Conservation (phyloP, 2,113 vertebrate genomes). For the Lucifuga dentata region DNA sequence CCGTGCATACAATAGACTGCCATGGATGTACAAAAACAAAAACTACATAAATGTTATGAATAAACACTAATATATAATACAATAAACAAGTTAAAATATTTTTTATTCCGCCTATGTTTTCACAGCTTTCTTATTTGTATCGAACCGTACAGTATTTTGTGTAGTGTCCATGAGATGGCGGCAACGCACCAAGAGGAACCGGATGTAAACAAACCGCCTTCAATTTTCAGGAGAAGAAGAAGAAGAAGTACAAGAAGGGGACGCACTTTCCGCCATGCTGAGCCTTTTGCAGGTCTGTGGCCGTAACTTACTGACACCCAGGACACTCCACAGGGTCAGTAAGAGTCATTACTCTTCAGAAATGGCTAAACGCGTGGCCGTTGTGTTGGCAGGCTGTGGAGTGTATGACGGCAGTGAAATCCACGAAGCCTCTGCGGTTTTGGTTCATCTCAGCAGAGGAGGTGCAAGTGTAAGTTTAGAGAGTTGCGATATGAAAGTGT, state of each 20-base stretch:
- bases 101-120: too few species aligned
- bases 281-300: conserved; percentile 37
- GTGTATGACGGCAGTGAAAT: conserved; percentile 84
- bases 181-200: neutral
- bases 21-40: too few species aligned
- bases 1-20: too few species aligned
- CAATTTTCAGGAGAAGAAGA: neutral
- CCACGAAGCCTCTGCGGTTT: conserved; percentile 80
- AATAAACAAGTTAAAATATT: too few species aligned
- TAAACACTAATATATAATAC: too few species aligned
- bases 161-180: conserved; percentile 26
- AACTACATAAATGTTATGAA: too few species aligned
- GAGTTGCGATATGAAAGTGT: neutral
- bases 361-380: conserved; percentile 82
- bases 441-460: conserved; percentile 84
- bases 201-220: too few species aligned
- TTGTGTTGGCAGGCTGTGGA: conserved; percentile 84
- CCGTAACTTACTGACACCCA: neutral
- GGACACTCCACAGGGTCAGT: neutral
- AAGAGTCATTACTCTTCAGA: conserved; percentile 8
- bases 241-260: neutral
- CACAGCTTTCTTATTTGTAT: too few species aligned
- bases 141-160: too few species aligned
- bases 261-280: conserved; percentile 57
- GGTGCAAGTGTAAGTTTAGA: conserved; percentile 76